These are phyloP conservation scores for Strigops habroptila DNA, from an alignment of 2,113 vertebrate species.

Conservation along the genomic window DNA sequence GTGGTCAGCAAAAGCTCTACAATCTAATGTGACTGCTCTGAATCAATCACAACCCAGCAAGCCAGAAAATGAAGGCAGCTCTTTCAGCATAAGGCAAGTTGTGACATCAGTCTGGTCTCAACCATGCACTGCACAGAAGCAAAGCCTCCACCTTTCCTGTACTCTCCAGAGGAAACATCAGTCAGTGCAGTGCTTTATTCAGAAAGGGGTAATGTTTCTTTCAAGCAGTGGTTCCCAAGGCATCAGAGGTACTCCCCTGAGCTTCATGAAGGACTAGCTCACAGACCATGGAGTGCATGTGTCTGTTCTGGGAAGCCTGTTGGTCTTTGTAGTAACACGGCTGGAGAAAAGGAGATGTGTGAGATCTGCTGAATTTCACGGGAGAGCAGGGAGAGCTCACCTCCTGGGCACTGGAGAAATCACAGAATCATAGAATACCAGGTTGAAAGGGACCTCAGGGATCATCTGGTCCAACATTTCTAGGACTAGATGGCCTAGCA, in stretches of 20 bases:
- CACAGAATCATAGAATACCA: neutral
- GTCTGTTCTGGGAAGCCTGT: neutral
- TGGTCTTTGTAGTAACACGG: no score
- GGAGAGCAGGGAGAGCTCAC: neutral
- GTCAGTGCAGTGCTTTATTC: neutral
- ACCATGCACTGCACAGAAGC: neutral
- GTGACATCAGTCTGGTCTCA: neutral
- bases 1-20: neutral
- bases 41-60: neutral
- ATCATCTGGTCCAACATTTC: neutral
- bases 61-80: neutral
- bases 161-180: neutral
- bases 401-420: neutral
- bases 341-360: neutral
- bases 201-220: neutral
- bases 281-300: rapidly evolving
- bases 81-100: neutral
- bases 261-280: neutral
- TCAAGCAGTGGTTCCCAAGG: neutral
- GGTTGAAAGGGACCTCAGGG: neutral
- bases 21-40: neutral
- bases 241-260: neutral
- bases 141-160: neutral
- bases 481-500: neutral
- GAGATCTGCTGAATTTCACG: neutral